A percentile compares a stretch with the other conserved stretches of the same genome.
Conservation (phyloP, 2,888 invertebrate genomes). For the Caenorhabditis sulstoni region DNA sequence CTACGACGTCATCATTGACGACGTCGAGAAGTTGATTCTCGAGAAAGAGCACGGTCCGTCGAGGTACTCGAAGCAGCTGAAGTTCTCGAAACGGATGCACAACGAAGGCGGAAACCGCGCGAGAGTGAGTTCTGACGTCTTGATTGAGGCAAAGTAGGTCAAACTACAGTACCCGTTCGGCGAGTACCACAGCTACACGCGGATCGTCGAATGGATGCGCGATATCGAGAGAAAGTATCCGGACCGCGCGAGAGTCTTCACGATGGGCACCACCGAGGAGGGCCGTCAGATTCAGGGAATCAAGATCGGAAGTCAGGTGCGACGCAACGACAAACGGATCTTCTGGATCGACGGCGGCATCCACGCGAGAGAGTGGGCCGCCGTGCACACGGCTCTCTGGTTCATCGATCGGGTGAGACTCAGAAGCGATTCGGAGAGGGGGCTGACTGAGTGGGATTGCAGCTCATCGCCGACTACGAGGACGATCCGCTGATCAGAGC, state of each 20-base stretch:
- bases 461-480: conserved; percentile 76
- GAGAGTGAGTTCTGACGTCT: conserved; percentile 37
- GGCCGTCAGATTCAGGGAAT: conserved; percentile 76
- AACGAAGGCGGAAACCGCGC: conserved; percentile 68
- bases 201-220: conserved; percentile 76
- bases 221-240: conserved; percentile 78
- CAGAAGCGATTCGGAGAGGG: no score
- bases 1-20: conserved; percentile 79
- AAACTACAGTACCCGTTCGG: conserved; percentile 69
- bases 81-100: conserved; percentile 59
- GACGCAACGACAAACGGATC: conserved; percentile 68
- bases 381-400: conserved; percentile 78
- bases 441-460: conserved; percentile 9
- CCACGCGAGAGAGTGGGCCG: conserved; percentile 80
- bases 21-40: conserved; percentile 84
- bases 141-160: neutral
- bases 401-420: conserved; percentile 77
- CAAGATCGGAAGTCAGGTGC: conserved; percentile 76
- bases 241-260: conserved; percentile 72
- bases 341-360: conserved; percentile 80
- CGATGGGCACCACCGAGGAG: conserved; percentile 77
- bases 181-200: conserved; percentile 78
- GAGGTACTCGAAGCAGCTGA: conserved; percentile 21
- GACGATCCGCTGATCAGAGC: conserved; percentile 57
- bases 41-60: conserved; percentile 70